Conservation (phyloP, 2,888 invertebrate species). For the Mechanitis messenoides region DNA sequence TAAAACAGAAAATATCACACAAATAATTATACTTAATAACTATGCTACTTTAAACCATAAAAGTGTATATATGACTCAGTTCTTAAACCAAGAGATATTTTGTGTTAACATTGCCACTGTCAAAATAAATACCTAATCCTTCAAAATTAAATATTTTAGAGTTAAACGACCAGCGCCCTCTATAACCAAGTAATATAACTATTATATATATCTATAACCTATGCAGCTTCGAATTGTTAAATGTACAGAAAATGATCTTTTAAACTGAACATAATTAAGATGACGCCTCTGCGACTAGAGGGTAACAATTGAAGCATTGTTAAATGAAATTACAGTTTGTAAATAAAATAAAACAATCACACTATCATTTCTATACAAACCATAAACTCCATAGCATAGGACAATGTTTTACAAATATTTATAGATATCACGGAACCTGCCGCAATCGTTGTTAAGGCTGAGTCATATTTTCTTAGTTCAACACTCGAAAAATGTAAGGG, state of each 20-base stretch:
- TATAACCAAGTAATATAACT: neutral
- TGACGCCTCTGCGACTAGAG: too few species aligned
- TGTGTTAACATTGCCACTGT: neutral
- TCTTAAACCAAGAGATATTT: neutral
- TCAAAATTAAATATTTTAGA: neutral
- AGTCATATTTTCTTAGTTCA: neutral
- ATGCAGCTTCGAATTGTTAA: too few species aligned
- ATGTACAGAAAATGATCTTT: too few species aligned
- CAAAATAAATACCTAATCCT: neutral
- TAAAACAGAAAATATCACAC: slow-evolving; percentile 10
- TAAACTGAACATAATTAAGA: too few species aligned
- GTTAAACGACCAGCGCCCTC: slow-evolving; percentile 1
- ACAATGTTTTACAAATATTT: too few species aligned
- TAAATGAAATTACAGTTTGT: too few species aligned
- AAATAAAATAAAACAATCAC: too few species aligned
- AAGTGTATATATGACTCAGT: neutral
- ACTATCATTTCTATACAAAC: too few species aligned
- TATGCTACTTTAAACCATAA: slow-evolving; percentile 1
- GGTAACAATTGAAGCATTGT: too few species aligned
- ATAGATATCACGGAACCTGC: neutral
- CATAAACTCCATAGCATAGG: too few species aligned
- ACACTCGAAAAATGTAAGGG: neutral
- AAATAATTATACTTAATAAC: slow-evolving; percentile 1
- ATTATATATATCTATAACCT: neutral
- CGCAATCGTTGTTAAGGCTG: neutral